Evolutionary conservation across 2,797 vertebrate genomes (phyloP).

Genomic region (Sebastes jordani): DNA sequence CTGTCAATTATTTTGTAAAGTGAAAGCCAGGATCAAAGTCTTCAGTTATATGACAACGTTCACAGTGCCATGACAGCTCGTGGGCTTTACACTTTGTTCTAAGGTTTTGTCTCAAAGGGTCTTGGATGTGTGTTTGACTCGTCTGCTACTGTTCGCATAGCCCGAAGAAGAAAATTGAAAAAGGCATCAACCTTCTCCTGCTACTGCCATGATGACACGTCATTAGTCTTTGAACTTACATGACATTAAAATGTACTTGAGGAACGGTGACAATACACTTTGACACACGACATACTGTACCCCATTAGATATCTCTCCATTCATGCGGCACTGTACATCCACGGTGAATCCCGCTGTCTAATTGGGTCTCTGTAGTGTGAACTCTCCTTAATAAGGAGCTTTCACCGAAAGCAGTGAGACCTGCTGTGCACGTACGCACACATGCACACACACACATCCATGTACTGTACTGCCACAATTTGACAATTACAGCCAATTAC

Average conservation of each 20-base stretch:
- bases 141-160: background rate
- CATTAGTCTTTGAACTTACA: slow-evolving; percentile 1
- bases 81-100: background rate
- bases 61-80: background rate
- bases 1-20: background rate
- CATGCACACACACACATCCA: background rate
- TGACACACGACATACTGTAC: background rate
- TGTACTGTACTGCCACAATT: slow-evolving; percentile 9
- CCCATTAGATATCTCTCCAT: background rate
- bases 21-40: background rate
- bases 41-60: background rate
- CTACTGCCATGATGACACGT: background rate
- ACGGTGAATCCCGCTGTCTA: background rate
- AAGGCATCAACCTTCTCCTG: background rate
- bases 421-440: background rate
- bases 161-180: background rate
- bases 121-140: background rate
- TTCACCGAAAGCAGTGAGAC: slow-evolving; percentile 4
- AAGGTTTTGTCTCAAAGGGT: background rate
- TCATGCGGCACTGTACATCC: background rate
- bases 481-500: slow-evolving; percentile 57
- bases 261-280: background rate
- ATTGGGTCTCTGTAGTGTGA: slow-evolving; percentile 3
- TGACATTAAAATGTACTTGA: background rate
- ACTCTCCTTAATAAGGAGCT: slow-evolving; percentile 4